phyloP scores from a whole-genome alignment of 2,888 invertebrate species.

The Allolobophora icterica region DNA sequence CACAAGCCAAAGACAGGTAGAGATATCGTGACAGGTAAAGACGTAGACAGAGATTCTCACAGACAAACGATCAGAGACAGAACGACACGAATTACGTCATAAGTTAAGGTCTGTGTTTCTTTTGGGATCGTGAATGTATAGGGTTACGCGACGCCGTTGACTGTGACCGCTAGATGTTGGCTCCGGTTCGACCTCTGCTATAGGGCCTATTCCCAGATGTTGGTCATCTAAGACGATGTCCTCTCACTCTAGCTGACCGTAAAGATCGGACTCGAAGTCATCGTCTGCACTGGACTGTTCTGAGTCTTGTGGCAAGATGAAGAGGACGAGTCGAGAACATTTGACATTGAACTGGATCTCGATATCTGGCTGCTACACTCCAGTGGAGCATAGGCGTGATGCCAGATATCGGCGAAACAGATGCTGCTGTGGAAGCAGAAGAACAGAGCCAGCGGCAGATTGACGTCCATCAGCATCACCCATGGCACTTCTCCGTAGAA shows the following conservation, averaged over 20 bases:
- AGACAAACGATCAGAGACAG: neutral
- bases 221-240: neutral
- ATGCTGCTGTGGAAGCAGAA: constrained; percentile 64
- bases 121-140: neutral
- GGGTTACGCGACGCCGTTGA: neutral
- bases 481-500: constrained; percentile 74
- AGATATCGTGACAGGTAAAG: no score
- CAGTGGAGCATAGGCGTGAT: constrained; percentile 42
- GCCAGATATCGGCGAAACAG: constrained; percentile 64
- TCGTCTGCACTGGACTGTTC: neutral
- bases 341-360: neutral
- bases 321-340: neutral
- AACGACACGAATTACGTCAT: neutral
- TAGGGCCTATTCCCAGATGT: no score
- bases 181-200: neutral
- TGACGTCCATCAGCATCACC: constrained; percentile 73
- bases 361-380: neutral
- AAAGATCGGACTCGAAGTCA: neutral
- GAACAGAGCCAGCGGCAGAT: constrained; percentile 71
- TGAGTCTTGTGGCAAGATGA: neutral
- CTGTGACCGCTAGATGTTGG: neutral
- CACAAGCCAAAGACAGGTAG: no score
- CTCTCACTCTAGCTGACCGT: neutral
- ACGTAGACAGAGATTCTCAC: no score
- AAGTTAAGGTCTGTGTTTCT: neutral